Evolutionary conservation across 2,888 invertebrate genomes (phyloP), one percentile per base, ranked within the genome.

Genomic region (Phaonia tiefii): DNA sequence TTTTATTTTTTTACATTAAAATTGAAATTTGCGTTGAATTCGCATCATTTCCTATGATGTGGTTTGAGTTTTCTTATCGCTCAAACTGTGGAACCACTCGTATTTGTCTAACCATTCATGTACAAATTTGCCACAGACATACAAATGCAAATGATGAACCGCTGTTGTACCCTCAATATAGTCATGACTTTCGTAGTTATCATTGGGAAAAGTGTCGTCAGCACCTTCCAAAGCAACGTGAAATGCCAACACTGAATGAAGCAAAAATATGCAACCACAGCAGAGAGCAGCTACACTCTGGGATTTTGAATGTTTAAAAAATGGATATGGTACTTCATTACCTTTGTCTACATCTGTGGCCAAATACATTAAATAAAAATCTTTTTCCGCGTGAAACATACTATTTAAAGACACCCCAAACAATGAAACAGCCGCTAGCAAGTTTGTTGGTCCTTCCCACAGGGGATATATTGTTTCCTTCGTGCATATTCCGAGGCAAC

Each of bases 201-300:
- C 72, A 44, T 58, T 46, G 22, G 11, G n/a, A n/a, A n/a, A n/a
- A n/a, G n/a, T n/a, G n/a, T 26, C n/a, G 8, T 51, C 22, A 66
- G 54, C 11, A 37, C 56, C 39, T 15, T 15, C 4, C 13, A 69
- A 15, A n/a, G 75, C 73, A 67, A 82, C 46, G 20, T 87, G 87
- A n/a, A 87, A 51, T n/a, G 87, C 86, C 3, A 86, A 84, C 26
- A 86, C 79, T 20, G 86, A 58, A 83, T 88, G 87, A 58, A 87
- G 46, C 67, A 87, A 58, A 80, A 86, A 86, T 22, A 87, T 69
- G 2, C 84, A 80, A 4, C 85, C 87, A 17, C 84, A 83, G 11
- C 79, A 44, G 11, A 88, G 72, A 0, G 88, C 84, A 0, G 85
- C 71, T n/a, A 88, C 85, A 31, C 87, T 86, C 70, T 88, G 88